Conservation (phyloP, 2,113 vertebrate genomes). For the Hypocryptadius cinnamomeus region DNA sequence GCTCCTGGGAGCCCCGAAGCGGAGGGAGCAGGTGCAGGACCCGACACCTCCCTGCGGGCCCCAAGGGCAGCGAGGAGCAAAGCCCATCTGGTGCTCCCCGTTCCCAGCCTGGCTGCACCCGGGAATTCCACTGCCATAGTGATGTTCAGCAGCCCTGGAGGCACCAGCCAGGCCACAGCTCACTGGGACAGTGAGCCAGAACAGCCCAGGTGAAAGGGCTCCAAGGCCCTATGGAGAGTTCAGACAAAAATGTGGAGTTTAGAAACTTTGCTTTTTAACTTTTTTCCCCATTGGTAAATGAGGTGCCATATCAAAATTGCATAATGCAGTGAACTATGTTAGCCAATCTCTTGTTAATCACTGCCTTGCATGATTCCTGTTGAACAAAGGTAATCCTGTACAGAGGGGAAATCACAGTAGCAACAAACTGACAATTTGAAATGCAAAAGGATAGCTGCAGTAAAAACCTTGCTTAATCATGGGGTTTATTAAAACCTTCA, state of each 20-base stretch:
- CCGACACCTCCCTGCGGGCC: too few relatives aligned
- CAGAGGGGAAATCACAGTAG: neutral
- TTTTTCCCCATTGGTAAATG: neutral
- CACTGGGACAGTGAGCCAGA: neutral
- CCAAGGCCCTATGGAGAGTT: neutral
- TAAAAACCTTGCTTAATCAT: neutral
- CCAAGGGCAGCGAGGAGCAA: neutral
- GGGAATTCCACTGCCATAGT: fast-evolving
- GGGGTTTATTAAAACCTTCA: neutral
- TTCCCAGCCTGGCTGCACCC: too few relatives aligned
- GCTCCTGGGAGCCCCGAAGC: neutral
- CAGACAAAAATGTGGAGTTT: neutral
- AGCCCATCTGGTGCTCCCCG: fast-evolving
- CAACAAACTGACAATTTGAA: neutral
- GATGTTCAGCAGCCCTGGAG: neutral
- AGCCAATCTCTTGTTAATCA: neutral
- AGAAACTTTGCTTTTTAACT: neutral
- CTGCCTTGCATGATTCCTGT: neutral
- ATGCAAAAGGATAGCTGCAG: neutral
- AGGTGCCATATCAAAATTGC: neutral
- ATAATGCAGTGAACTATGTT: neutral
- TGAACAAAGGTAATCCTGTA: conserved; percentile 10
- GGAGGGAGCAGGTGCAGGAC: fast-evolving
- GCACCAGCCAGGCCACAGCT: neutral
- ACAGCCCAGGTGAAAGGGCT: neutral